Evolutionary conservation across 2,888 invertebrate species (phyloP).

Genomic region (Seladonia tumulorum): DNA sequence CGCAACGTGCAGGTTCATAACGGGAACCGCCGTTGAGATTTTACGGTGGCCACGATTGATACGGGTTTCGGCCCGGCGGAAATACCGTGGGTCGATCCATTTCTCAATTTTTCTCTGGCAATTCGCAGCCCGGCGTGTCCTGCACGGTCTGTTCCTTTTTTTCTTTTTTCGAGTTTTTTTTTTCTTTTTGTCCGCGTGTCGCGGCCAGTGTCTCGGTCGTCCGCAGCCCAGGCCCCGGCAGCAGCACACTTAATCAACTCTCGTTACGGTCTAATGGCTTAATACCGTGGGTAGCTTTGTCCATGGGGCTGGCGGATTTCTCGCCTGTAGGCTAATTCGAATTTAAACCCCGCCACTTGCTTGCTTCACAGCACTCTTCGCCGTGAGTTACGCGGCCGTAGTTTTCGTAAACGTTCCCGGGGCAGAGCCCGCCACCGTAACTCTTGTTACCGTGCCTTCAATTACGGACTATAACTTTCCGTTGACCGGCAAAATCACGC

Average conservation of each 20-base stretch:
- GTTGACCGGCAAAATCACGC: slow-evolving; percentile 59
- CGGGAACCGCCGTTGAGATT: not conserved
- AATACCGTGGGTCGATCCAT: not conserved
- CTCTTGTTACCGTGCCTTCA: slow-evolving; percentile 51
- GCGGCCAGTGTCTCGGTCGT: slow-evolving; percentile 48
- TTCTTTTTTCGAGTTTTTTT: slow-evolving; percentile 16
- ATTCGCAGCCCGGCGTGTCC: not conserved
- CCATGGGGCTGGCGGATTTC: slow-evolving; percentile 64
- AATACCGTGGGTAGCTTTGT: slow-evolving; percentile 77
- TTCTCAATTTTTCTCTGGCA: slow-evolving; percentile 5
- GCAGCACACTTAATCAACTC: slow-evolving; percentile 76
- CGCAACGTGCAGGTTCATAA: not conserved
- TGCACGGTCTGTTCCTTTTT: slow-evolving; percentile 10
- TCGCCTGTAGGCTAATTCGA: slow-evolving; percentile 73
- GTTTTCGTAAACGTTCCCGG: slow-evolving; percentile 56
- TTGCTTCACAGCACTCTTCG: slow-evolving; percentile 61
- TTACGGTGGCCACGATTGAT: not conserved
- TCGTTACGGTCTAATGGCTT: slow-evolving; percentile 77
- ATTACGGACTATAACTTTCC: slow-evolving; percentile 55
- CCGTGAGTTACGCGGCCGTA: slow-evolving; percentile 48
- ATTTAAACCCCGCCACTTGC: slow-evolving; percentile 73
- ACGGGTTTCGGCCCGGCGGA: not conserved
- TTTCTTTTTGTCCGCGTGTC: slow-evolving; percentile 48
- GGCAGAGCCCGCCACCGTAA: slow-evolving; percentile 35
- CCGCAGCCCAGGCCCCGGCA: slow-evolving; percentile 37